A percentile compares a stretch with the other conserved stretches of the same genome.
These are phyloP conservation scores for Sparus aurata DNA, from an alignment of 2,797 vertebrate species.

Conservation along the genomic window DNA sequence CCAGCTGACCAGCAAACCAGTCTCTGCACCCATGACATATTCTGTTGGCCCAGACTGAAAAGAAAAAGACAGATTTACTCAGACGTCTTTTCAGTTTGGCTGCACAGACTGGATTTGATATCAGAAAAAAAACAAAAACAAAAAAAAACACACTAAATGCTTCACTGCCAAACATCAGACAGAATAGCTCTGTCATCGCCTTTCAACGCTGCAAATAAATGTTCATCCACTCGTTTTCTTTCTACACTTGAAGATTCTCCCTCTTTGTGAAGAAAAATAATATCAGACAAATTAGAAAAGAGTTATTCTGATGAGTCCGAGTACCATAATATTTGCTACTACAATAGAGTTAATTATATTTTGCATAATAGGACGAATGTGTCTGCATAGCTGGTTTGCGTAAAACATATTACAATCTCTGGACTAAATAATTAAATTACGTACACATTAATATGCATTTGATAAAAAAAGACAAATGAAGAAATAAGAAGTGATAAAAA, in stretches of 20 bases:
- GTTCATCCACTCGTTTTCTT: conserved; percentile 13
- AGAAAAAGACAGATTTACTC: conserved; percentile 43
- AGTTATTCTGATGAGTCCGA: conserved; percentile 7
- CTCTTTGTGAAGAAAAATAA: conserved; percentile 23
- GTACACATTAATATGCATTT: conserved; percentile 30
- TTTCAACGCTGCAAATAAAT: conserved; percentile 58
- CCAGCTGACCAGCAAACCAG: conserved; percentile 12
- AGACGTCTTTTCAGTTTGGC: conserved; percentile 44
- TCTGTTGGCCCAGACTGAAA: conserved; percentile 16
- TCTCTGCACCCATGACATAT: conserved; percentile 5
- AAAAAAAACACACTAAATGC: conserved; percentile 29
- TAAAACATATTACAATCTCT: conserved; percentile 2
- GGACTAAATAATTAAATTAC: conserved; percentile 19
- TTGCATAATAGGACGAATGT: neutral
- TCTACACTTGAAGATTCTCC: conserved; percentile 19
- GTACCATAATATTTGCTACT: neutral
- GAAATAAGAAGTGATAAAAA: conserved; percentile 18
- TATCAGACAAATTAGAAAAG: neutral
- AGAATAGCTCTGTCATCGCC: conserved; percentile 40
- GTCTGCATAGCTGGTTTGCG: neutral
- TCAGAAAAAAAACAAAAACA: neutral
- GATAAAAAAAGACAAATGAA: conserved; percentile 31
- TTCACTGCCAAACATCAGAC: conserved; percentile 58
- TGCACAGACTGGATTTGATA: conserved; percentile 44
- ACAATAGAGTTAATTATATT: neutral